phyloP scores from a whole-genome alignment of 2,113 vertebrate species.

The Corythornis vintsioides region DNA sequence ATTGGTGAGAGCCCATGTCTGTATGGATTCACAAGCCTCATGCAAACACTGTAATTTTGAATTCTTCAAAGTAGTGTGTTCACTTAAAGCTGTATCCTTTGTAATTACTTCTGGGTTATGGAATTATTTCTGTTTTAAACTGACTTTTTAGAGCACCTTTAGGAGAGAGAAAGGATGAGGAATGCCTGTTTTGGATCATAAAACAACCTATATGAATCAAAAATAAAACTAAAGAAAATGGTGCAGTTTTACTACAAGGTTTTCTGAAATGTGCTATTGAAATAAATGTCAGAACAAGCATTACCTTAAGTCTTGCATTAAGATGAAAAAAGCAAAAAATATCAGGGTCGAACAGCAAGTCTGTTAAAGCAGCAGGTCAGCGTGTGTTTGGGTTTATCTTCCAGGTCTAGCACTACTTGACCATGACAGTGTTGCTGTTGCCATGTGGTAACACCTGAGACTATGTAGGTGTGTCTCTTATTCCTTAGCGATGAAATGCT shows the following conservation, averaged over 20 bases:
- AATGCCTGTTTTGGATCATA: neutral
- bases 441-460: neutral
- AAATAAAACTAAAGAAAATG: neutral
- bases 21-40: neutral
- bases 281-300: neutral
- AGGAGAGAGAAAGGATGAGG: neutral
- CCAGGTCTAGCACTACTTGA: neutral
- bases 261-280: neutral
- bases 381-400: fast-evolving
- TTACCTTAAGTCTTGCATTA: neutral
- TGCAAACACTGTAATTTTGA: neutral
- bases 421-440: neutral
- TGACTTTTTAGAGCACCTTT: neutral
- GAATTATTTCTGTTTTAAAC: neutral
- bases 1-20: neutral
- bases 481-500: neutral
- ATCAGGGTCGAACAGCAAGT: neutral
- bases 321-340: neutral
- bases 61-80: neutral
- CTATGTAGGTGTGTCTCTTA: neutral
- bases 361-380: neutral
- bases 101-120: neutral
- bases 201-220: neutral
- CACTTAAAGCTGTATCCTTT: neutral
- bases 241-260: neutral